phyloP scores from a whole-genome alignment of 2,888 invertebrate species.

The Watsonalla cultraria region DNA sequence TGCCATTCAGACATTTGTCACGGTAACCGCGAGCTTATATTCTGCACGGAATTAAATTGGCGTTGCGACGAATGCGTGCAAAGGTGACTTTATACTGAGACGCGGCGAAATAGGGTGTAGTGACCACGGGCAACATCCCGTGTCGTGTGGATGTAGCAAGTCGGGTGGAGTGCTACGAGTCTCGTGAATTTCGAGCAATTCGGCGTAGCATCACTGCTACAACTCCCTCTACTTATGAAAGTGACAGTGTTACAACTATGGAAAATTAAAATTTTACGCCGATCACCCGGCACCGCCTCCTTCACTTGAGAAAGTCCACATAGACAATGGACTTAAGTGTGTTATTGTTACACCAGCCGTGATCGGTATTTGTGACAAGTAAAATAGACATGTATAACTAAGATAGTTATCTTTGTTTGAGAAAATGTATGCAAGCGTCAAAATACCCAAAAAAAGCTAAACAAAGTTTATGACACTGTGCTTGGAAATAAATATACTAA shows the following conservation, averaged over 20 bases:
- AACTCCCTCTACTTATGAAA: not conserved
- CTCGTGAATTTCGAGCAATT: not conserved
- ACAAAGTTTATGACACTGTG: no score
- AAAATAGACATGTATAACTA: constrained; percentile 17
- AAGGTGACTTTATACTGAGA: not conserved
- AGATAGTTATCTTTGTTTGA: no score
- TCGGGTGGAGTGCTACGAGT: not conserved
- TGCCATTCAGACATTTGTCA: constrained; percentile 44
- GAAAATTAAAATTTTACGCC: constrained; percentile 56
- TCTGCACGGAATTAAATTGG: constrained; percentile 31
- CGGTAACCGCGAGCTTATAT: constrained; percentile 26
- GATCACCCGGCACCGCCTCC: constrained; percentile 40
- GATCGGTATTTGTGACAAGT: constrained; percentile 44
- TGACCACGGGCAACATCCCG: constrained; percentile 11
- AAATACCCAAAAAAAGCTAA: no score
- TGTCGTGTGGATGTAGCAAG: not conserved
- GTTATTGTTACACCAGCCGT: constrained; percentile 53
- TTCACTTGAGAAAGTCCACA: constrained; percentile 58
- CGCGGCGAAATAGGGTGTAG: constrained; percentile 22
- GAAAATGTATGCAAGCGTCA: no score
- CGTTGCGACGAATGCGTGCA: constrained; percentile 17
- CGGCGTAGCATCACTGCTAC: not conserved
- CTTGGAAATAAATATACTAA: no score
- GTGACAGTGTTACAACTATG: constrained; percentile 22
- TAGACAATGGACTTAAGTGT: constrained; percentile 47